phyloP scores from a whole-genome alignment of 2,888 invertebrate species.

The Periphyllus acericola region DNA sequence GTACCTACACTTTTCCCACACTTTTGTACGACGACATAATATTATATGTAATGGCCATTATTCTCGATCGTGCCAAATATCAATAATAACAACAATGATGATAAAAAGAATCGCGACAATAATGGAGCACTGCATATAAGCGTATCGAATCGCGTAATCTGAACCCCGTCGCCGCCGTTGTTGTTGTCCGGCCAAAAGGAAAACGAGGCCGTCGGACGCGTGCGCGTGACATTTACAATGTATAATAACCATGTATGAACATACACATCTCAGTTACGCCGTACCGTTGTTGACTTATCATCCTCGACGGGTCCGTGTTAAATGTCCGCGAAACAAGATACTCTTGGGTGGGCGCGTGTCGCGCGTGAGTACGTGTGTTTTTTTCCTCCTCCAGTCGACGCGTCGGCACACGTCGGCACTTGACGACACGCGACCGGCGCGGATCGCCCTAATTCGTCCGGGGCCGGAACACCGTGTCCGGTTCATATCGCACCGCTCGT shows the following conservation, averaged over 20 bases:
- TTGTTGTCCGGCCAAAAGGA: conserved; percentile 46
- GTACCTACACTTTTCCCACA: conserved; percentile 14
- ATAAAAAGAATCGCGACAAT: not conserved
- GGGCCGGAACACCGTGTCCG: conserved; percentile 25
- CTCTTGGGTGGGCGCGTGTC: not conserved
- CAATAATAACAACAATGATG: not conserved
- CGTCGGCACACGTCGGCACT: conserved; percentile 40
- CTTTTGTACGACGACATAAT: not conserved
- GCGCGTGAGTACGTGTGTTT: not conserved
- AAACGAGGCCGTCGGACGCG: conserved; percentile 14
- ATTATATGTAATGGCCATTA: not conserved
- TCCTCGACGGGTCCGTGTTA: not conserved
- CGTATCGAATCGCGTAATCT: conserved; percentile 52
- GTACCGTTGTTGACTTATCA: not conserved
- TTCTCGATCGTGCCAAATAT: not conserved
- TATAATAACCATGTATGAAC: too few relatives aligned
- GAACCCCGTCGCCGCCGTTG: conserved; percentile 24
- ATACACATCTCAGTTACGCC: not conserved
- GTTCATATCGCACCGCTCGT: not conserved
- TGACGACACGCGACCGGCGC: conserved; percentile 47
- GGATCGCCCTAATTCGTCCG: conserved; percentile 33
- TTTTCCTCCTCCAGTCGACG: not conserved
- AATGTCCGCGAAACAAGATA: conserved; percentile 49
- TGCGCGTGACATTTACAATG: conserved; percentile 5
- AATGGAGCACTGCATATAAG: not conserved